These are phyloP conservation scores for Synanthedon myopaeformis DNA, from an alignment of 2,888 invertebrate genomes.

Conservation along the genomic window DNA sequence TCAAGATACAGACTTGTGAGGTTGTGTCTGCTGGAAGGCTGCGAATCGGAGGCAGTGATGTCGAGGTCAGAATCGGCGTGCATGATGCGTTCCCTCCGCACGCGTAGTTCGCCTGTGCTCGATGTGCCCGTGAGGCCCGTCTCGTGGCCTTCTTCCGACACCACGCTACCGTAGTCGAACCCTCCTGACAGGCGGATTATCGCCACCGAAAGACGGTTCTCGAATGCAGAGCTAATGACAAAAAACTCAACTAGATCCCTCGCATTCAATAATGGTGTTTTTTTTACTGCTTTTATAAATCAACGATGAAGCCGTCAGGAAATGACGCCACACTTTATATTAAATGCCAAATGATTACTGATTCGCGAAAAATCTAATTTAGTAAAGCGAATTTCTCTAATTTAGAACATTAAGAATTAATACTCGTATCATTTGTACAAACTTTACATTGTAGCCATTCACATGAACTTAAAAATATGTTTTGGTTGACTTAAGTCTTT, in stretches of 20 bases:
- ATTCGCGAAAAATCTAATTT: not conserved
- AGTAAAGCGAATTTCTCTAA: too few relatives aligned
- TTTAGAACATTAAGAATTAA: too few relatives aligned
- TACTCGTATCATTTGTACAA: too few relatives aligned
- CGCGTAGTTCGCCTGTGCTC: conserved; percentile 51
- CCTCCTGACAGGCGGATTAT: conserved; percentile 89
- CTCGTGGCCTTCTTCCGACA: conserved; percentile 38
- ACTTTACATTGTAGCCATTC: too few relatives aligned
- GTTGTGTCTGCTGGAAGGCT: conserved; percentile 31
- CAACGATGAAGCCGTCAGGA: too few relatives aligned
- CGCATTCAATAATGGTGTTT: too few relatives aligned
- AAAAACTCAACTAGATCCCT: not conserved
- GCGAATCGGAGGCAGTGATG: conserved; percentile 49
- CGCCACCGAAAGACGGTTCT: conserved; percentile 89
- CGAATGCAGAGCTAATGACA: conserved; percentile 85
- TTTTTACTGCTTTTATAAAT: too few relatives aligned
- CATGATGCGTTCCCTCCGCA: conserved; percentile 60
- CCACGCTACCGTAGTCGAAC: conserved; percentile 78
- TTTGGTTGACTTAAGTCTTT: too few relatives aligned
- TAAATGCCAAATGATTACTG: too few relatives aligned
- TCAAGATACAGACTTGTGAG: conserved; percentile 32
- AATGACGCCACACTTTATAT: too few relatives aligned
- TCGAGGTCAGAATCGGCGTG: conserved; percentile 81
- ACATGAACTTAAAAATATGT: too few relatives aligned
- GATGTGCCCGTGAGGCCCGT: conserved; percentile 46